Evolutionary conservation across 2,888 invertebrate species (phyloP), one percentile per base, ranked within the genome.

Genomic region (Leucania comma): DNA sequence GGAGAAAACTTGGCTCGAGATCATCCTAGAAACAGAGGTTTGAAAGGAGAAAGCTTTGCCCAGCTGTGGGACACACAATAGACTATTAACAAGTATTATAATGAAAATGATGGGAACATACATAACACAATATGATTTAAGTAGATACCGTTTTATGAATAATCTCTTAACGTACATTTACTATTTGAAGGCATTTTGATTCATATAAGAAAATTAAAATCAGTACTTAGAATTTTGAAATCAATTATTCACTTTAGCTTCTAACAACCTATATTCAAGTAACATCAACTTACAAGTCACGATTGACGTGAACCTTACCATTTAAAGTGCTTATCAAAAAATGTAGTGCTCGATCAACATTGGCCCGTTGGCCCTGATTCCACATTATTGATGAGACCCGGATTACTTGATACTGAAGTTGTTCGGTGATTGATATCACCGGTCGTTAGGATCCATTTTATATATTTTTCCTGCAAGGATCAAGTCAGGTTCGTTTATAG

Each of bases 391-490:
- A 87, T 86, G 87, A 80, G 57, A 53, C 35, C 58, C 38, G 81
- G 81, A 86, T 87, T 85, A 86, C 84, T 77, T 51, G 77, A 75
- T 76, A 63, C 66, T 80, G 65, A 63, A 85, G 72, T 74, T 76
- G 82, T 71, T 80, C 68, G 70, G 82, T 84, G 87, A 87, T 86
- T 87, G 87, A 87, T 87, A 85, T 79, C 79, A 73, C 80, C 71
- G 75, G 72, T 82, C 83, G 86, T 86, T 86, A 86, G 74, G 78
- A 70, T 38, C 80, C 67, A 67, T 72, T 87, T 86, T 84, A 83
- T 85, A 79, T 80, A 84, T 85, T 81, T 84, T 81, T 72, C 75
- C 62, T 64, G 57, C 50, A 80, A 82, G 72, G 80, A 84, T 83
- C 85, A 72, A 74, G 72, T 68, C 78, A 74, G 83, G 75, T 73